phyloP scores from a whole-genome alignment of 2,888 invertebrate species.

The Stenodera caucasica region DNA sequence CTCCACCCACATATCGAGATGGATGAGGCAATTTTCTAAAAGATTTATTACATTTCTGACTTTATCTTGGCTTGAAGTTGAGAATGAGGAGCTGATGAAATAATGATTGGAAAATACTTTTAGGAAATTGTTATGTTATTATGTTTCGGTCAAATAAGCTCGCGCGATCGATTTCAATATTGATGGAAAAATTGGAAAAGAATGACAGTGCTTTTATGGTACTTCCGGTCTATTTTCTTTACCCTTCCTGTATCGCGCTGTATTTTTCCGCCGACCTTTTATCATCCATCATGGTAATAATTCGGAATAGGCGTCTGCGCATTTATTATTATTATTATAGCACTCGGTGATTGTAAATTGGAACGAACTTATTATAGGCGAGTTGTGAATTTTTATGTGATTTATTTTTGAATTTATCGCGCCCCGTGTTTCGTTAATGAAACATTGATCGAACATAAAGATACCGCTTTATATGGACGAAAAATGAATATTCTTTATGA shows the following conservation, averaged over 20 bases:
- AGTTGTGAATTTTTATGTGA: neutral
- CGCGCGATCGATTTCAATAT: neutral
- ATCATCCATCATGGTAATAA: no score
- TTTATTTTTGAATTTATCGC: neutral
- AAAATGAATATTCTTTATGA: no score
- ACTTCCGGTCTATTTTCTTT: neutral
- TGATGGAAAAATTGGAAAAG: neutral
- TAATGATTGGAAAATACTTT: neutral
- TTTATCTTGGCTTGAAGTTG: neutral
- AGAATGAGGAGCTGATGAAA: neutral
- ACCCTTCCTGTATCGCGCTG: neutral
- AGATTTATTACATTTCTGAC: neutral
- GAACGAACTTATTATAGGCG: no score
- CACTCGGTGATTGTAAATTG: no score
- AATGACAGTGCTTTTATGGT: slow-evolving; percentile 1
- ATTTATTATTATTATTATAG: no score
- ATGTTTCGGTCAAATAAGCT: no score
- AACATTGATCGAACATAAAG: neutral
- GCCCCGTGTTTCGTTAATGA: neutral
- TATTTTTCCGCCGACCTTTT: no score
- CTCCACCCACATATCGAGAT: no score
- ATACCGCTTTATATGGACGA: neutral
- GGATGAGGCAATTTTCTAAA: neutral
- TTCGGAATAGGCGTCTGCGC: no score
- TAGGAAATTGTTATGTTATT: no score